Percentiles rank a stretch among this genome's conserved stretches.
phyloP scores from a whole-genome alignment of 2,888 invertebrate species.

The Aspidiotus rigidus region DNA sequence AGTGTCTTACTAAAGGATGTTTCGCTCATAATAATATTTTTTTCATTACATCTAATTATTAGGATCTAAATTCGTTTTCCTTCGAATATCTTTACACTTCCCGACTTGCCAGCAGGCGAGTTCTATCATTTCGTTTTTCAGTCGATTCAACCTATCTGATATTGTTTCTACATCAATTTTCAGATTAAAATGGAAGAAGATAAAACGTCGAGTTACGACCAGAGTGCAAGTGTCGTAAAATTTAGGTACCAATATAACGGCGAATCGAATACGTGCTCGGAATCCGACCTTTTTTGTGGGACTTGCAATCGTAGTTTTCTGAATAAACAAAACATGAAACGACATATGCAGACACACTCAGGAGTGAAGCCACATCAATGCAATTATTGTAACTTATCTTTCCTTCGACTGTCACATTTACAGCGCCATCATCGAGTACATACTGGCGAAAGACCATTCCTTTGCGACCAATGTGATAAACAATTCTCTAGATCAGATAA shows the following conservation, averaged over 20 bases:
- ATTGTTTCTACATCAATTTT: background rate
- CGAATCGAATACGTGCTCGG: constrained; percentile 6
- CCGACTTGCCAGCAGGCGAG: too few relatives aligned
- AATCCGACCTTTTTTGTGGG: constrained; percentile 32
- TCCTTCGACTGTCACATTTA: constrained; percentile 60
- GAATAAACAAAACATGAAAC: constrained; percentile 37
- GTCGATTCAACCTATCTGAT: too few relatives aligned
- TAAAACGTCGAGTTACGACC: background rate
- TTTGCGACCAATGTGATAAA: constrained; percentile 59
- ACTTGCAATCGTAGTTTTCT: constrained; percentile 37
- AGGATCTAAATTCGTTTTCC: too few relatives aligned
- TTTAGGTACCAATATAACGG: constrained; percentile 3
- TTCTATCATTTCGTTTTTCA: too few relatives aligned
- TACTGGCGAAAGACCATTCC: constrained; percentile 60
- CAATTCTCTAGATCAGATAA: constrained; percentile 65
- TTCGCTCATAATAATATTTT: too few relatives aligned
- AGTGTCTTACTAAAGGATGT: too few relatives aligned
- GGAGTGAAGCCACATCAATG: constrained; percentile 39
- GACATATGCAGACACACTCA: constrained; percentile 38
- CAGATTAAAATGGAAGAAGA: constrained; percentile 28
- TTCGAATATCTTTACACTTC: too few relatives aligned
- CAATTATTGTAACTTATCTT: constrained; percentile 41
- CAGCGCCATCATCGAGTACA: constrained; percentile 60
- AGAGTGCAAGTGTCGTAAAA: background rate
- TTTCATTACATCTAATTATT: too few relatives aligned